Conservation (phyloP, 1,140 invertebrate genomes). For the Trialeurodes vaporariorum region DNA sequence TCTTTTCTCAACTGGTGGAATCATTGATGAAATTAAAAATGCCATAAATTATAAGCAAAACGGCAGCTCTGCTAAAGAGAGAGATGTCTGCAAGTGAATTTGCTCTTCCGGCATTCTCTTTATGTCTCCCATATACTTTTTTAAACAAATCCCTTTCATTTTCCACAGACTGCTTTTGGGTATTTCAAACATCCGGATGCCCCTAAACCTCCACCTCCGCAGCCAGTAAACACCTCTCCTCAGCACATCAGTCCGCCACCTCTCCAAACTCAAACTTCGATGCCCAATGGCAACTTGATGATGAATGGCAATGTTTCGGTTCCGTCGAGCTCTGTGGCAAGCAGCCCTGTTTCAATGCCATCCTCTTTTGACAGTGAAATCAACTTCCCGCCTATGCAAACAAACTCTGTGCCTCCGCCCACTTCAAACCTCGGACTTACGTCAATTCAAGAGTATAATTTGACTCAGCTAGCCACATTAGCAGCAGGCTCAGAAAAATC, state of each 20-base stretch:
- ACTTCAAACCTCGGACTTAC: conserved; percentile 29
- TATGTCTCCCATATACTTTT: too few relatives aligned
- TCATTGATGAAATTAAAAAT: too few relatives aligned
- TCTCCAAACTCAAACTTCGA: neutral
- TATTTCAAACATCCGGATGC: neutral
- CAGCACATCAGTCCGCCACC: neutral
- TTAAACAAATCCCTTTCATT: too few relatives aligned
- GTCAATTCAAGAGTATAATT: conserved; percentile 71
- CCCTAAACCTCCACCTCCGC: neutral
- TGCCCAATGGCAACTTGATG: neutral
- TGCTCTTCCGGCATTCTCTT: too few relatives aligned
- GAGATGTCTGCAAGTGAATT: too few relatives aligned
- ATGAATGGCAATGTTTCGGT: conserved; percentile 22
- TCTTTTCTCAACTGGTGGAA: too few relatives aligned
- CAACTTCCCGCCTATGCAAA: conserved; percentile 35
- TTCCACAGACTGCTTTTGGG: neutral
- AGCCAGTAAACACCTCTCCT: neutral
- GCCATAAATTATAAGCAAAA: too few relatives aligned
- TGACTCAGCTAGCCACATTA: conserved; percentile 64
- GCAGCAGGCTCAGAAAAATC: conserved; percentile 47
- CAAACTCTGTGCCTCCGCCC: conserved; percentile 33
- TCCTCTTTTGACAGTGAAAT: conserved; percentile 61
- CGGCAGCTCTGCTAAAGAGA: too few relatives aligned
- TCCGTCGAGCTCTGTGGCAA: conserved; percentile 39
- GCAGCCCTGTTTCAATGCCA: conserved; percentile 56